These are phyloP conservation scores for Drosophila bocki DNA, from an alignment of 1,140 invertebrate species.

Conservation along the genomic window DNA sequence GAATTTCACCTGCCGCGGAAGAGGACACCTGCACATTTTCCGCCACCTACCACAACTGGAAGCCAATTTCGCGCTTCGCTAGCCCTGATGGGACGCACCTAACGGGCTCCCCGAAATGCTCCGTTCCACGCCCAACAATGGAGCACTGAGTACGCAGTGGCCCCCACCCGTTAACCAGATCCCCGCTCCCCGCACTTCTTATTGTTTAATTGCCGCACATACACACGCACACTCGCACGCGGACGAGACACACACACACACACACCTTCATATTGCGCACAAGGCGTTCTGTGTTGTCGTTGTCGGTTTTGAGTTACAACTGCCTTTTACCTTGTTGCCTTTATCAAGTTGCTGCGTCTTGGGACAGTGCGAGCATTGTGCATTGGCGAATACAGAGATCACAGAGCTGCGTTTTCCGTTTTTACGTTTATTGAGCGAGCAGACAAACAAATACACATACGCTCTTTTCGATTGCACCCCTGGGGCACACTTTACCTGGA, in stretches of 20 bases:
- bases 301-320: conserved; percentile 65
- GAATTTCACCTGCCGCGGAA: conserved; percentile 53
- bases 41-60: conserved; percentile 35
- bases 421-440: conserved; percentile 31
- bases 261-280: conserved; percentile 23
- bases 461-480: conserved; percentile 19
- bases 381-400: conserved; percentile 12
- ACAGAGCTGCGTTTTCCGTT: conserved; percentile 23
- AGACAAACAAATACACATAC: conserved; percentile 50
- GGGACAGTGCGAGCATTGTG: conserved; percentile 36
- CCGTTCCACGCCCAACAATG: conserved; percentile 68
- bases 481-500: conserved; percentile 3
- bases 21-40: conserved; percentile 22
- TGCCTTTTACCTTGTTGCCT: conserved; percentile 64
- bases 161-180: conserved; percentile 23
- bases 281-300: conserved; percentile 45
- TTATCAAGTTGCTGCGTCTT: conserved; percentile 63
- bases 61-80: conserved; percentile 76
- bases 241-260: conserved; percentile 25
- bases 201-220: conserved; percentile 70
- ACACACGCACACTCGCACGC: conserved; percentile 26
- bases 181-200: conserved; percentile 35
- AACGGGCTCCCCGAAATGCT: conserved; percentile 19
- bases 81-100: conserved; percentile 48
- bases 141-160: conserved; percentile 29